phyloP scores from a whole-genome alignment of 2,113 vertebrate species.

The Gymnobelideus leadbeateri region DNA sequence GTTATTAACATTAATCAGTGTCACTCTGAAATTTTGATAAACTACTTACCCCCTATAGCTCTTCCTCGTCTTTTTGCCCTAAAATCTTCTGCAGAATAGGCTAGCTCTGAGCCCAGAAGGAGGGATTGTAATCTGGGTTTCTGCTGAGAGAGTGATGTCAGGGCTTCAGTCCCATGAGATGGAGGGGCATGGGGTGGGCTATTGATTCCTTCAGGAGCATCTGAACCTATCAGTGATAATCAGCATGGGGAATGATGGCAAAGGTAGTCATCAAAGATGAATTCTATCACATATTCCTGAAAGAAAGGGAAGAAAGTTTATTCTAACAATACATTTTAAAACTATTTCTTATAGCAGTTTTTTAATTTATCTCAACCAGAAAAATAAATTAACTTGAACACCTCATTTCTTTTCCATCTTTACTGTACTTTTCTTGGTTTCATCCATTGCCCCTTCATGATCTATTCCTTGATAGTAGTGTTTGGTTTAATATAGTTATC shows the following conservation, averaged over 20 bases:
- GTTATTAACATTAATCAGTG: neutral
- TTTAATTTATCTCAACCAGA: neutral
- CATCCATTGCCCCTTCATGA: neutral
- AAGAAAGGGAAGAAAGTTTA: neutral
- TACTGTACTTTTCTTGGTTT: neutral
- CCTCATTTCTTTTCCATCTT: neutral
- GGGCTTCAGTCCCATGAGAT: conserved; percentile 25
- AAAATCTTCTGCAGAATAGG: neutral
- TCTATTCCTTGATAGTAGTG: neutral
- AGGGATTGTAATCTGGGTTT: conserved; percentile 9
- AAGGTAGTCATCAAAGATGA: neutral
- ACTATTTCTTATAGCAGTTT: neutral
- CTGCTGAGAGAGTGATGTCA: conserved; percentile 4
- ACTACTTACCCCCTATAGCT: neutral
- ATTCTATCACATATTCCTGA: neutral
- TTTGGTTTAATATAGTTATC: neutral
- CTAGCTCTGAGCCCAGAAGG: neutral
- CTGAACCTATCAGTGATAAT: neutral
- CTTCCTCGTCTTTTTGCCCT: neutral
- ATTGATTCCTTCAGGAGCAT: neutral
- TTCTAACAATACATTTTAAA: neutral
- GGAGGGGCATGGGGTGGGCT: neutral
- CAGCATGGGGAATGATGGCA: neutral
- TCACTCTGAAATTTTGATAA: neutral
- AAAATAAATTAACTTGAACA: neutral